Evolutionary conservation across 2,888 invertebrate species (phyloP).

Genomic region (Epinotia bilunana): DNA sequence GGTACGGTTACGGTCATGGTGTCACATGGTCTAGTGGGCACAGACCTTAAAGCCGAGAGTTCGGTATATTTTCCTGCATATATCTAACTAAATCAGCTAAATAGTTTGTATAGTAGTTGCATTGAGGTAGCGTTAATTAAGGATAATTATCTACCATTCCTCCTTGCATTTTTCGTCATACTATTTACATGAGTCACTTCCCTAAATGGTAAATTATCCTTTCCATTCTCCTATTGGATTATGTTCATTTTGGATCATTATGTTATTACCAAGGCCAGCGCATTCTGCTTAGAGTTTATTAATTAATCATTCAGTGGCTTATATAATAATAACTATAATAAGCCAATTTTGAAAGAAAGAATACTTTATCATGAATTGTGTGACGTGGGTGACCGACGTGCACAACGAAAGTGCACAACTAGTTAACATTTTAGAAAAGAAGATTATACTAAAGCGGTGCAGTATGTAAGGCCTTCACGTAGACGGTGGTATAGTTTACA

Average conservation of each 20-base stretch:
- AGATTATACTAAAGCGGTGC: neutral
- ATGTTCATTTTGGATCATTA: neutral
- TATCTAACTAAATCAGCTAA: slow-evolving; percentile 12
- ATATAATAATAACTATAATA: no score
- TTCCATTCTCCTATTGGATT: neutral
- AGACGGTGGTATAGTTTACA: neutral
- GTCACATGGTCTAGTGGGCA: no score
- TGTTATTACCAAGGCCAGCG: no score
- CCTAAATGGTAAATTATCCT: neutral
- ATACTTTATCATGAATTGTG: neutral
- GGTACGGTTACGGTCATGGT: no score
- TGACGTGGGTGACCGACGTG: neutral
- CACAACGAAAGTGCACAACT: neutral
- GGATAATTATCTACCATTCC: slow-evolving; percentile 10
- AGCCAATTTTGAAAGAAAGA: no score
- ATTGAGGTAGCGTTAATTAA: slow-evolving; percentile 14
- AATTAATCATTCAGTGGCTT: no score
- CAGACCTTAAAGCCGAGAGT: neutral
- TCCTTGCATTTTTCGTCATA: neutral
- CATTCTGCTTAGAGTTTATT: no score
- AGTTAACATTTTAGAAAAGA: slow-evolving; percentile 1
- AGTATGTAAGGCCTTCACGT: neutral
- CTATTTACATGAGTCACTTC: neutral
- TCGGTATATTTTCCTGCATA: neutral
- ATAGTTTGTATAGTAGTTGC: slow-evolving; percentile 20